Evolutionary conservation across 2,888 invertebrate species (phyloP).

Genomic region (Drosophila atripex): DNA sequence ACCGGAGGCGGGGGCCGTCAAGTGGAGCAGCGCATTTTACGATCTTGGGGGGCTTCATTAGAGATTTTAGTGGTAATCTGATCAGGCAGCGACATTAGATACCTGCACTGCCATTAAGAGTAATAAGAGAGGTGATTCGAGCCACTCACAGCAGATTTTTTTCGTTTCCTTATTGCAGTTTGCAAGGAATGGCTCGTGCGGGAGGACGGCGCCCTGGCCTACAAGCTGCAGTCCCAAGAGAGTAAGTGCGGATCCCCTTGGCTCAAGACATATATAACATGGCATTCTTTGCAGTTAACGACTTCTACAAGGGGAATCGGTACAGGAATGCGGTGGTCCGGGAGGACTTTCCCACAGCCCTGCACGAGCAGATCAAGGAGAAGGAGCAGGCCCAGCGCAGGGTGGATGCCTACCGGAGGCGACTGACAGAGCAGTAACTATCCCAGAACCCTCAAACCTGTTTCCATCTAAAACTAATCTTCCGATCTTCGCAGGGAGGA

Average conservation of each 20-base stretch:
- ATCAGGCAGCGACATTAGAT: conserved; percentile 59
- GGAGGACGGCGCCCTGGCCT: conserved; percentile 92
- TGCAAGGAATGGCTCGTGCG: conserved; percentile 93
- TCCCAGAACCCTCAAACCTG: background rate
- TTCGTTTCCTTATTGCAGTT: conserved; percentile 85
- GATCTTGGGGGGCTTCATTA: conserved; percentile 63
- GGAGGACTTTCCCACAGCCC: conserved; percentile 91
- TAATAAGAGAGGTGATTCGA: conserved; percentile 58
- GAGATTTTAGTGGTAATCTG: conserved; percentile 61
- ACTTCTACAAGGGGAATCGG: conserved; percentile 91
- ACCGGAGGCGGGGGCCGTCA: conserved; percentile 24
- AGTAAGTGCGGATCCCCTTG: conserved; percentile 85
- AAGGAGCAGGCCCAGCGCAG: conserved; percentile 87
- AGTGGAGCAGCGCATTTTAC: conserved; percentile 46
- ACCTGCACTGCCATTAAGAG: conserved; percentile 46
- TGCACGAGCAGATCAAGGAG: conserved; percentile 89
- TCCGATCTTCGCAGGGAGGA: conserved; percentile 85
- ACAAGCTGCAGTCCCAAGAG: conserved; percentile 92
- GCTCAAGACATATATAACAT: conserved; percentile 2
- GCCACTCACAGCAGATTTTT: conserved; percentile 21
- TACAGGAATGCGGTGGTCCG: conserved; percentile 90
- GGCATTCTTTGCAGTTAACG: conserved; percentile 85
- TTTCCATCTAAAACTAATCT: conserved; percentile 20
- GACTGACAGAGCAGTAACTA: conserved; percentile 87
- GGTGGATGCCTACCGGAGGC: conserved; percentile 85